Percentiles rank a stretch among this genome's conserved stretches.
Conservation (phyloP, 2,797 vertebrate species). For the Pachyuromys duprasi region DNA sequence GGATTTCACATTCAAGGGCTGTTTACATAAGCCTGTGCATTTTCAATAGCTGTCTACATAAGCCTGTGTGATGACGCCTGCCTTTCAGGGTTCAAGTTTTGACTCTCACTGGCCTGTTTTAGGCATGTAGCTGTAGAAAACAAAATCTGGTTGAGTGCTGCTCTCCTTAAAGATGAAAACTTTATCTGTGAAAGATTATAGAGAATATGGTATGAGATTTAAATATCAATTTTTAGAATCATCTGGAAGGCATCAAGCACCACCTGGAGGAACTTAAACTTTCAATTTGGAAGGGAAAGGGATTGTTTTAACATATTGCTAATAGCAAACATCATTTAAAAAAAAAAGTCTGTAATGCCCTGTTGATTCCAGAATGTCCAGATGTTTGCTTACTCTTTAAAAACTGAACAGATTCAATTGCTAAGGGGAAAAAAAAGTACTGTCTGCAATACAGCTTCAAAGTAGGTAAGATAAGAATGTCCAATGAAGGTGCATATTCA, state of each 20-base stretch:
- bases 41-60: conserved; percentile 6
- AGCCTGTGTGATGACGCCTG: conserved; percentile 53
- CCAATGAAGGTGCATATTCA: neutral
- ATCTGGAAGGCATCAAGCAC: neutral
- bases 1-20: conserved; percentile 70
- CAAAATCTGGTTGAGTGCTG: conserved; percentile 68
- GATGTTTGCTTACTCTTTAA: conserved; percentile 51
- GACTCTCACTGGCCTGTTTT: conserved; percentile 42
- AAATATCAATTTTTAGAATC: conserved; percentile 47
- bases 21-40: conserved; percentile 33
- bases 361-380: conserved; percentile 47
- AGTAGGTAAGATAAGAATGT: neutral
- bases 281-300: neutral
- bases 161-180: conserved; percentile 85
- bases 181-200: conserved; percentile 80
- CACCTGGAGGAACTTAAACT: conserved; percentile 30
- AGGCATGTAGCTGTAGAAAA: conserved; percentile 32
- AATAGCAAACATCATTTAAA: conserved; percentile 45
- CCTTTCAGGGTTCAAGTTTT: conserved; percentile 60
- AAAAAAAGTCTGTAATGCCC: neutral
- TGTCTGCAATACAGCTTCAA: neutral
- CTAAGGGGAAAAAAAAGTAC: neutral
- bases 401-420: conserved; percentile 51
- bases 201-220: neutral
- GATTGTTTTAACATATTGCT: conserved; percentile 6